Base-by-base conservation (phyloP, 2,113 vertebrate genomes). In the Vanacampus margaritifer region DNA sequence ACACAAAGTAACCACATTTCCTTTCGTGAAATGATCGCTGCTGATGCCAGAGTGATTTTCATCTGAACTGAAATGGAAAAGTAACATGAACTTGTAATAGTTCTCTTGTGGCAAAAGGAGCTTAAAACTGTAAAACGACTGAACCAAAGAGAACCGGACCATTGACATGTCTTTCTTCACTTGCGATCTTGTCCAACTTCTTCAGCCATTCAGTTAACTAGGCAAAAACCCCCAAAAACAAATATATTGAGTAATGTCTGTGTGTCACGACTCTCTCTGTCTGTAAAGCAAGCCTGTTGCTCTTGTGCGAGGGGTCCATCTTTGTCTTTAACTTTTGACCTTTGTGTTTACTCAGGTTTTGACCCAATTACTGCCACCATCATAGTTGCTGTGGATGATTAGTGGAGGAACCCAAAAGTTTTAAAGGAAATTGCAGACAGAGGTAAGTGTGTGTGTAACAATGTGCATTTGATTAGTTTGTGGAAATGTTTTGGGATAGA, bases 281-380 rank as follows among this genome's bases (percentile, higher is more conserved):
- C 16, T 68, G 64, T 92, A 85, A 60, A 64, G 41, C 0, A 74
- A 51, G 79, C 72, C 60, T 79, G 54, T 67, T 74, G 26, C 71
- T 90, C 82, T 87, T 51, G 75, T 86, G 72, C 89, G 89, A 91
- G 83, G 88, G 73, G 80, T 84, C 73, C 81, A 75, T 82, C 81
- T 84, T 93, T 92, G 87, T 75, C 72, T 79, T 68, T 90, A 89
- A 87, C 89, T 88, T 66, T 76, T 88, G 71, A 78, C 81, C 79
- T 65, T 73, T 66, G 81, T 91, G 87, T 93, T 93, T 85, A 74
- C 71, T 32, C 32, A 75, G 57, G 64, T 73, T 79, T 82, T 84
- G 48, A 81, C 70, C 76, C 57, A 75, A 75, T 78, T 73, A 66
- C 62, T 60, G 73, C 37, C 37, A 39, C 41, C 12, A 17, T 32